phyloP scores from a whole-genome alignment of 2,113 vertebrate genomes.

The Xiphias gladius region DNA sequence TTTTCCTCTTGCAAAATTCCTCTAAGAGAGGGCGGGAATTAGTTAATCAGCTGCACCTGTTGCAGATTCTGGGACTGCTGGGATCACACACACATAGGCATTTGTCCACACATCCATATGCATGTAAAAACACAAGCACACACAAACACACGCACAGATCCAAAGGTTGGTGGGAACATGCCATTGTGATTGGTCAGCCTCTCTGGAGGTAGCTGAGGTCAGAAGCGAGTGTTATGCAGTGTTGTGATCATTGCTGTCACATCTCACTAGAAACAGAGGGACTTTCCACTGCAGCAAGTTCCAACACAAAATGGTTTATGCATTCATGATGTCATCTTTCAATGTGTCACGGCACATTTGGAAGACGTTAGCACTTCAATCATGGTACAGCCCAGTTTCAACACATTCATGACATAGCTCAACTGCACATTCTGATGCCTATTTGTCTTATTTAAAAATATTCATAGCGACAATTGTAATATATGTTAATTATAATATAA shows the following conservation, averaged over 20 bases:
- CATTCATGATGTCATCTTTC: conserved; percentile 77
- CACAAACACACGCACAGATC: background rate
- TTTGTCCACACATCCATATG: background rate
- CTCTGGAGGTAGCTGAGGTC: conserved; percentile 66
- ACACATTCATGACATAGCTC: conserved; percentile 48
- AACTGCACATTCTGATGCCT: conserved; percentile 26
- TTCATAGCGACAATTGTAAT: background rate
- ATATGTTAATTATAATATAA: background rate
- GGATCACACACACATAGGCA: conserved; percentile 54
- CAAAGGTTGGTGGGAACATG: conserved; percentile 67
- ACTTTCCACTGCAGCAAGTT: conserved; percentile 73
- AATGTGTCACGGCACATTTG: conserved; percentile 75
- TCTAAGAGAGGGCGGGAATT: conserved; percentile 60
- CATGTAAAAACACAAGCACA: background rate
- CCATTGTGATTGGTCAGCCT: conserved; percentile 55
- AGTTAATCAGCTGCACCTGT: conserved; percentile 82
- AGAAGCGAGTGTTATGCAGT: conserved; percentile 42
- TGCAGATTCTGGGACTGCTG: conserved; percentile 58
- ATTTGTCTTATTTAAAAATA: conserved; percentile 16
- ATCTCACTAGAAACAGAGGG: conserved; percentile 67
- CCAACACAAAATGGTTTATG: conserved; percentile 66
- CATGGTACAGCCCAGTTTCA: conserved; percentile 38
- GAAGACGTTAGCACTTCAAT: conserved; percentile 71
- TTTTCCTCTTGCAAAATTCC: conserved; percentile 72
- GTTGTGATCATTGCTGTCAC: conserved; percentile 54